These are phyloP conservation scores for Oncorhynchus nerka DNA, from an alignment of 2,113 vertebrate genomes.

Conservation along the genomic window DNA sequence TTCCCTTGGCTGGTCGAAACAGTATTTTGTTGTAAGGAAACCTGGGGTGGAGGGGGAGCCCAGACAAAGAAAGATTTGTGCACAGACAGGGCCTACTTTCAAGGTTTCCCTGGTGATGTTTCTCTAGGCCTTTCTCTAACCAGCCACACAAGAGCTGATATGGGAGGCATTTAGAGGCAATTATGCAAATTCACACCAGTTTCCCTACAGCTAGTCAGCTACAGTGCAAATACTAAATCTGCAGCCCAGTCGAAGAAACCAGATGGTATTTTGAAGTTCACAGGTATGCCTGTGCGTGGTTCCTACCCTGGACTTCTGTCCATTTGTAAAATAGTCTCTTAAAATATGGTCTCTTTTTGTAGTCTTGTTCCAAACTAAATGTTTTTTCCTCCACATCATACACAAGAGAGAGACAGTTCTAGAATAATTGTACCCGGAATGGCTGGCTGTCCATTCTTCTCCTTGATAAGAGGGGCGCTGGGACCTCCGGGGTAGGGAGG, in stretches of 20 bases:
- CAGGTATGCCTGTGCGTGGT: no score
- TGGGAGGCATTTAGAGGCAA: background rate
- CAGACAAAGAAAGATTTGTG: background rate
- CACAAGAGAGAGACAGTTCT: background rate
- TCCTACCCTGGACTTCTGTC: no score
- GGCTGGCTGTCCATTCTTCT: slow-evolving; percentile 83
- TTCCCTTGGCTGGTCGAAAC: background rate
- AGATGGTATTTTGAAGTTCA: background rate
- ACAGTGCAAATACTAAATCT: background rate
- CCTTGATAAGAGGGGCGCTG: slow-evolving; percentile 85
- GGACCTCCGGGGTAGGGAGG: slow-evolving; percentile 94
- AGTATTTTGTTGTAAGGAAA: background rate
- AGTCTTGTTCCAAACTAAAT: background rate
- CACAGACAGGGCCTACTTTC: background rate
- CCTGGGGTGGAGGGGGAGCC: background rate
- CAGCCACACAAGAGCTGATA: background rate
- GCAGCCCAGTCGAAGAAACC: background rate
- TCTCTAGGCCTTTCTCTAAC: background rate
- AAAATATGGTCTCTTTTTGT: background rate
- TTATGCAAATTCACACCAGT: background rate
- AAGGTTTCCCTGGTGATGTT: slow-evolving; percentile 17
- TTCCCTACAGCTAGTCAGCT: background rate
- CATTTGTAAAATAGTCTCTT: no score
- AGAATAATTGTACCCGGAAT: slow-evolving; percentile 70
- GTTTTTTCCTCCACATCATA: background rate